Evolutionary conservation across 2,797 vertebrate species (phyloP).

Genomic region (Tarsius wallacei): DNA sequence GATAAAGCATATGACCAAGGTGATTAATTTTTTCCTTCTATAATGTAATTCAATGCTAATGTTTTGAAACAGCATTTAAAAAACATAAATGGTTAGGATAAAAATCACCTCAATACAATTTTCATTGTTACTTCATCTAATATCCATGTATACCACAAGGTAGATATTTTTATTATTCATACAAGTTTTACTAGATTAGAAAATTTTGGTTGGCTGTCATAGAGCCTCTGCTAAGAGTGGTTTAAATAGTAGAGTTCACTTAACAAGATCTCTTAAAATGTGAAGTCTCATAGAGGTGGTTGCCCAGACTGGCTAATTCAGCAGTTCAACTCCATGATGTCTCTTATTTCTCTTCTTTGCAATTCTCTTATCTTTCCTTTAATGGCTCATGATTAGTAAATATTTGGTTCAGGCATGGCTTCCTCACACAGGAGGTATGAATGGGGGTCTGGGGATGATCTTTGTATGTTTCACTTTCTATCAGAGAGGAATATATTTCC

Average conservation of each 20-base stretch:
- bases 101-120: neutral
- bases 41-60: neutral
- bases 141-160: neutral
- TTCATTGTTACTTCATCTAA: neutral
- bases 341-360: neutral
- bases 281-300: neutral
- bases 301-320: neutral
- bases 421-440: neutral
- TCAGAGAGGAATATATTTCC: neutral
- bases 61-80: neutral
- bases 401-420: neutral
- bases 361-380: neutral
- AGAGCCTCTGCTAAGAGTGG: neutral
- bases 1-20: neutral
- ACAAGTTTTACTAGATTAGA: neutral
- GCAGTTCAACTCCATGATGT: neutral
- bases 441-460: neutral
- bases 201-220: neutral
- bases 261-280: neutral
- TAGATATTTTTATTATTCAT: constrained; percentile 21
- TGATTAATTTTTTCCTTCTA: neutral
- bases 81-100: neutral
- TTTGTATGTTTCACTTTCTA: neutral
- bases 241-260: neutral
- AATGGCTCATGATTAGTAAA: neutral